Conservation (phyloP, 2,888 invertebrate species). For the Eupsilia transversa region DNA sequence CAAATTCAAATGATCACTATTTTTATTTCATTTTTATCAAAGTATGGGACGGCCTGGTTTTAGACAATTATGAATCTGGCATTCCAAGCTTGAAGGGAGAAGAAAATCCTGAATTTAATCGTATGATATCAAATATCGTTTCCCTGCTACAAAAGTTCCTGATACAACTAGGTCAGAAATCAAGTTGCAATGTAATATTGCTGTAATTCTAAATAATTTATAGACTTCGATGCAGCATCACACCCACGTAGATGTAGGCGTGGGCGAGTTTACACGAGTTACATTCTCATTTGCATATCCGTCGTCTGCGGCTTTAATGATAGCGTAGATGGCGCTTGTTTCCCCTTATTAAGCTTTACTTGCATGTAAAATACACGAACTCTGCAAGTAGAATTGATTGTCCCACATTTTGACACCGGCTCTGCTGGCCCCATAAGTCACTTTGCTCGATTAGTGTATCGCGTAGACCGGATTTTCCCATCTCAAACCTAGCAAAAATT, state of each 20-base stretch:
- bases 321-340: constrained; percentile 20
- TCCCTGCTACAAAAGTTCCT: background rate
- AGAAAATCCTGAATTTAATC: background rate
- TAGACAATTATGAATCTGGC: background rate
- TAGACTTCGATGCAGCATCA: constrained; percentile 28
- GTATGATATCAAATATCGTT: background rate
- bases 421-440: background rate
- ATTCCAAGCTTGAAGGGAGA: background rate
- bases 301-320: constrained; percentile 17
- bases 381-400: background rate
- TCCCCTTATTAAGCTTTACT: constrained; percentile 12
- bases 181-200: constrained; percentile 13
- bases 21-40: background rate
- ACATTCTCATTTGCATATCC: constrained; percentile 40
- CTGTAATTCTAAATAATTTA: constrained; percentile 49
- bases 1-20: background rate
- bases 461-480: background rate
- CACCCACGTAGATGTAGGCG: constrained; percentile 21
- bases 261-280: constrained; percentile 40
- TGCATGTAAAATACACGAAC: background rate
- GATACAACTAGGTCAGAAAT: constrained; percentile 18
- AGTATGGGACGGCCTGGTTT: too few species aligned
- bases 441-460: background rate
- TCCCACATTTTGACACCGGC: background rate
- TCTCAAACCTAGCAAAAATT: background rate